Percentiles rank a stretch among this genome's conserved stretches.
Conservation (phyloP, 2,888 invertebrate species). For the Leuctra nigra region DNA sequence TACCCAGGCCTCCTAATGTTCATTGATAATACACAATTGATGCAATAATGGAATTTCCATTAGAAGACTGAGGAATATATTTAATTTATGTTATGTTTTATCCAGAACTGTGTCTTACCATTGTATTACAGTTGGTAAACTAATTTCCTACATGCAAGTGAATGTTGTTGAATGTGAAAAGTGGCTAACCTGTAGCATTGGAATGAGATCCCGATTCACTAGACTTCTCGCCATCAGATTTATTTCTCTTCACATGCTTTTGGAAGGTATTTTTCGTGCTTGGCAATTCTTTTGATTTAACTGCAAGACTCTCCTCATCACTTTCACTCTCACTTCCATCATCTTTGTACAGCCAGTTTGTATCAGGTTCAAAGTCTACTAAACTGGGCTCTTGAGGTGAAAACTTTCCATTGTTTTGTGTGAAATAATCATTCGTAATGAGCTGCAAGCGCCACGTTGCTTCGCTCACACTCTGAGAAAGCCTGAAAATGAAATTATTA, state of each 20-base stretch:
- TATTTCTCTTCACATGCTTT: constrained; percentile 8
- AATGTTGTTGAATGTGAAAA: background rate
- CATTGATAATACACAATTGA: too few species aligned
- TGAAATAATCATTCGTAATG: constrained; percentile 50
- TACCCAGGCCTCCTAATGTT: too few species aligned
- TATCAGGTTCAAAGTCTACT: constrained; percentile 37
- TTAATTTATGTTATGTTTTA: too few species aligned
- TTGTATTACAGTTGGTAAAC: too few species aligned
- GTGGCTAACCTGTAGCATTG: constrained; percentile 37
- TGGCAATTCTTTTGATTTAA: background rate
- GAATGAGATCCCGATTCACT: constrained; percentile 42
- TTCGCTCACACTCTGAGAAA: constrained; percentile 50
- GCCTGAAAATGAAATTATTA: too few species aligned
- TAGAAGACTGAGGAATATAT: too few species aligned
- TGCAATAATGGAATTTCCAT: too few species aligned
- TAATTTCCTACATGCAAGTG: too few species aligned
- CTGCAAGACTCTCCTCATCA: constrained; percentile 34
- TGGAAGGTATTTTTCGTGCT: background rate
- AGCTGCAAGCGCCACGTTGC: constrained; percentile 67
- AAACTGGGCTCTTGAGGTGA: background rate
- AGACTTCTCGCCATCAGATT: constrained; percentile 30
- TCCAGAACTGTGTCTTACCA: too few species aligned
- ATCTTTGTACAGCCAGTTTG: constrained; percentile 30
- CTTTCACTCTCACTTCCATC: constrained; percentile 37
- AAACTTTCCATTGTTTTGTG: constrained; percentile 38